Conservation (phyloP, 2,113 vertebrate species). For the Cyanoderma ruficeps region DNA sequence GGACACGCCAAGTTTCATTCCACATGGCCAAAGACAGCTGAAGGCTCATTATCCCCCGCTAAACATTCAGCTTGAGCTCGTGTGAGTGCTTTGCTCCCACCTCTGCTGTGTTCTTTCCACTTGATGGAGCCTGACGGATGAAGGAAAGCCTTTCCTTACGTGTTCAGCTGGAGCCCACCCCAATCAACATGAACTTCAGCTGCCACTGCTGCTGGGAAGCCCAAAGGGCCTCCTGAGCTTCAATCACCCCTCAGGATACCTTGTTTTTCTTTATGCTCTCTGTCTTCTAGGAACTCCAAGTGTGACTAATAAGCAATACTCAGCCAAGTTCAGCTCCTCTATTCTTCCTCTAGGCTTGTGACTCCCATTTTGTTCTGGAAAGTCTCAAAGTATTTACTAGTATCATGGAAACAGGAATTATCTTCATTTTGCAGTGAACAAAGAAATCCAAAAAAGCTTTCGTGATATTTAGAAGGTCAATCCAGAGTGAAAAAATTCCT, state of each 20-base stretch:
- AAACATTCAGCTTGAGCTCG: conserved; percentile 64
- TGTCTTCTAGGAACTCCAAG: neutral
- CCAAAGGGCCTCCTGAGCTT: conserved; percentile 24
- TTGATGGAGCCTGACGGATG: conserved; percentile 57
- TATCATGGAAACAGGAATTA: neutral
- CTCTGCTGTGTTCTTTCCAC: conserved; percentile 54
- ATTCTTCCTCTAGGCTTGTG: neutral
- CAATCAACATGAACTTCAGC: conserved; percentile 45
- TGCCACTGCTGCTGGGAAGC: conserved; percentile 65
- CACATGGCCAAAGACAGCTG: neutral
- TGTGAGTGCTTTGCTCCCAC: conserved; percentile 43
- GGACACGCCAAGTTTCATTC: neutral
- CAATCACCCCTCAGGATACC: conserved; percentile 23
- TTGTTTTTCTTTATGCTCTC: conserved; percentile 2
- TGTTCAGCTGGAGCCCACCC: conserved; percentile 35
- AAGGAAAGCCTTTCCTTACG: conserved; percentile 34
- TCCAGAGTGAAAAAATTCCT: neutral
- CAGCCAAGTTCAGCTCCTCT: neutral
- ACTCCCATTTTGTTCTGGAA: neutral
- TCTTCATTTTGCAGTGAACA: neutral
- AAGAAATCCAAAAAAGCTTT: neutral
- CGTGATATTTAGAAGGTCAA: neutral
- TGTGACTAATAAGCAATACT: neutral
- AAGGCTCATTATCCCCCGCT: conserved; percentile 37
- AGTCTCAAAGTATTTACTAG: neutral